Percentiles rank a stretch among this genome's conserved stretches.
Evolutionary conservation across 2,797 vertebrate species (phyloP).

Genomic region (Eidolon dupreanum): DNA sequence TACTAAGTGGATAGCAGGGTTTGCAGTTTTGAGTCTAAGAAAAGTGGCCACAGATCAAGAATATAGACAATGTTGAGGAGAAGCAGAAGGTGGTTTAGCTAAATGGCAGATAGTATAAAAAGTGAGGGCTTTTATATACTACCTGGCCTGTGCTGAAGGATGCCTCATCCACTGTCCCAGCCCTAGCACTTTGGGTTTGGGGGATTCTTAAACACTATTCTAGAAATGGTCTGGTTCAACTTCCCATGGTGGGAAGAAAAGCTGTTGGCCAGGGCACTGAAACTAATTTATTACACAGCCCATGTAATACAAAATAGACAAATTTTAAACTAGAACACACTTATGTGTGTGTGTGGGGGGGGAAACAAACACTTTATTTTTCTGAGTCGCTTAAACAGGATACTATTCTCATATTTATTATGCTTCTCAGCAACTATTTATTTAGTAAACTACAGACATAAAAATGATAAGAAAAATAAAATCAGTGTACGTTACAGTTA

Average conservation of each 20-base stretch:
- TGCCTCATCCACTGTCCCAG: neutral
- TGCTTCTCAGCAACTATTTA: slow-evolving; percentile 9
- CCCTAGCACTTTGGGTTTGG: neutral
- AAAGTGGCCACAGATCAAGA: neutral
- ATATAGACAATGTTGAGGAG: neutral
- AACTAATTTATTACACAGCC: neutral
- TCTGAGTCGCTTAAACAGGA: neutral
- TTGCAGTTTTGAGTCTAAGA: neutral
- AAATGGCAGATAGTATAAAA: neutral
- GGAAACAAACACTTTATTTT: neutral
- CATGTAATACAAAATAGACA: slow-evolving; percentile 18
- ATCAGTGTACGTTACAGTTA: neutral
- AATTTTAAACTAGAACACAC: neutral
- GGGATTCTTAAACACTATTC: neutral
- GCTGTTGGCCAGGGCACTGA: neutral
- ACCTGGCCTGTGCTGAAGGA: neutral
- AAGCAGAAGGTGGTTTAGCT: neutral
- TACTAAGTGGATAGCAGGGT: neutral
- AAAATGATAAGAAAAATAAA: slow-evolving; percentile 27
- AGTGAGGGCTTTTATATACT: neutral
- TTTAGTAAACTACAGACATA: neutral
- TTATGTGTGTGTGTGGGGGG: neutral
- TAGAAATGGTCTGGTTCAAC: neutral
- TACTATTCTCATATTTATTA: neutral
- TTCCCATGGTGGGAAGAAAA: neutral